phyloP scores from a whole-genome alignment of 2,797 vertebrate genomes.

The Macrochelys suwanniensis region DNA sequence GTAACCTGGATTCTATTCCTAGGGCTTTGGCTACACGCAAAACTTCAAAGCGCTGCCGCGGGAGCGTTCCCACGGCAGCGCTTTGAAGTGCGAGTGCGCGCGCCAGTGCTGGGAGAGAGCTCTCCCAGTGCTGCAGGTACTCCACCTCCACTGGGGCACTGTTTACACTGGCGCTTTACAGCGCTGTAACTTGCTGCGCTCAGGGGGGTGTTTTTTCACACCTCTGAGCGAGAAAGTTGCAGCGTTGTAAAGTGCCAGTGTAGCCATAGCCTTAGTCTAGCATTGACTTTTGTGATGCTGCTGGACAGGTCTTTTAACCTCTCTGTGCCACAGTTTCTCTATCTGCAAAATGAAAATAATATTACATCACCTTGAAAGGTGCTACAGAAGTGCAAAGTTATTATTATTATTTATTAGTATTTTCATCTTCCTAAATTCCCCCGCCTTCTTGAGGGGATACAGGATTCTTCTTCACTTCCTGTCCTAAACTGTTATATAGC shows the following conservation, averaged over 20 bases:
- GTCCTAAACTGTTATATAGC: rapidly evolving
- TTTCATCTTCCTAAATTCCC: neutral
- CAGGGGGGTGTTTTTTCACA: too few relatives aligned
- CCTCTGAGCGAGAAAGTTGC: too few relatives aligned
- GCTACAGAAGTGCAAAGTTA: slow-evolving; percentile 39
- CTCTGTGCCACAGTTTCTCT: slow-evolving; percentile 29
- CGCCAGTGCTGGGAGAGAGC: too few relatives aligned
- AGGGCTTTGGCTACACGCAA: too few relatives aligned
- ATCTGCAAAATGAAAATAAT: neutral
- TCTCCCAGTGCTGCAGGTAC: too few relatives aligned
- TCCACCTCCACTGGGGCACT: too few relatives aligned
- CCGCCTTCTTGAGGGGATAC: rapidly evolving
- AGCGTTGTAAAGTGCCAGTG: too few relatives aligned
- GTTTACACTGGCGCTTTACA: too few relatives aligned
- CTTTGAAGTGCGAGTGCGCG: too few relatives aligned
- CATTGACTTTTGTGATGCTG: neutral
- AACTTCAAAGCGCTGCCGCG: too few relatives aligned
- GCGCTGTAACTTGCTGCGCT: too few relatives aligned
- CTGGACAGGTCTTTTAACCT: rapidly evolving
- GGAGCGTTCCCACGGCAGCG: too few relatives aligned
- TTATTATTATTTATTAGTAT: slow-evolving; percentile 33
- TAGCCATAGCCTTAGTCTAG: neutral
- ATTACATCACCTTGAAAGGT: neutral
- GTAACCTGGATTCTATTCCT: neutral
- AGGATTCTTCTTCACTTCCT: slow-evolving; percentile 45